A percentile compares a stretch with the other conserved stretches of the same genome.
Conservation (phyloP, 2,113 vertebrate species). For the cat (Felis catus) region DNA sequence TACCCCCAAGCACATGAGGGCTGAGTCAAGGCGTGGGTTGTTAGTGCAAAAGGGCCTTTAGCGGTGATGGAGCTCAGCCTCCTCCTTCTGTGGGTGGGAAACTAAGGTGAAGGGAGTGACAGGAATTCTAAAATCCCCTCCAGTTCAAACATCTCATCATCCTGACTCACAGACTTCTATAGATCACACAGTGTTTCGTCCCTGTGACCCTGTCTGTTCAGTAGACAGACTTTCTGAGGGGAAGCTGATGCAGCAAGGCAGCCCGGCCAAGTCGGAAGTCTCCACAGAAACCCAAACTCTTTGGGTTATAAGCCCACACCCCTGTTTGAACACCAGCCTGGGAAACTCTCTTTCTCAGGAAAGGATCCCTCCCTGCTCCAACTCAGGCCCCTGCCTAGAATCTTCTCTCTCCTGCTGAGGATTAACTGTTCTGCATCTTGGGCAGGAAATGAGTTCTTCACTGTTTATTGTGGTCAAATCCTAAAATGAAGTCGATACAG, state of each 20-base stretch:
- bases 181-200: background rate
- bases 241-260: background rate
- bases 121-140: background rate
- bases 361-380: background rate
- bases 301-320: background rate
- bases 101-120: background rate
- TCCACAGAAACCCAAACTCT: background rate
- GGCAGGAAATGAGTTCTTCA: constrained; percentile 66
- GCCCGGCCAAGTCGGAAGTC: background rate
- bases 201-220: background rate
- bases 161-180: background rate
- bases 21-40: background rate
- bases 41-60: background rate
- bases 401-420: constrained; percentile 14
- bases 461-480: constrained; percentile 71
- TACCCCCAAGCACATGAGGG: background rate
- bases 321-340: background rate
- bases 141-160: background rate
- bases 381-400: background rate
- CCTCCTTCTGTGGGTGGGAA: background rate
- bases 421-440: constrained; percentile 43
- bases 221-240: background rate
- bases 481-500: constrained; percentile 61
- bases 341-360: background rate
- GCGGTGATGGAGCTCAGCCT: background rate